These are phyloP conservation scores for Formica exsecta DNA, from an alignment of 1,140 invertebrate species.

Conservation along the genomic window DNA sequence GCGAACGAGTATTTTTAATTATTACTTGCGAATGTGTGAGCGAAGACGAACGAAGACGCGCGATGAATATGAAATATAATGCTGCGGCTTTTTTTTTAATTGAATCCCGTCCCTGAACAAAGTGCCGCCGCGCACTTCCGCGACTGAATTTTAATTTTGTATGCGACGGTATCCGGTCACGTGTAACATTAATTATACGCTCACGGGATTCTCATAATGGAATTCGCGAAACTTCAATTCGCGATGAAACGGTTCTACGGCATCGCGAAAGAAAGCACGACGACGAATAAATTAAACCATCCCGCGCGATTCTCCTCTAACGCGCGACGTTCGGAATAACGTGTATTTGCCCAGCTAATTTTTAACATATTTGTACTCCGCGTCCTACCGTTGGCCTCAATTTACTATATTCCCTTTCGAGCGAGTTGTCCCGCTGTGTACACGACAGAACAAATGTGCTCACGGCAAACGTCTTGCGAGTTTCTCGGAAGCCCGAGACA, in stretches of 20 bases:
- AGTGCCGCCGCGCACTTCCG: constrained; percentile 44
- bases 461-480: constrained; percentile 78
- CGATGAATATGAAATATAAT: constrained; percentile 81
- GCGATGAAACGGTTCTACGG: not conserved
- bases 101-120: constrained; percentile 63
- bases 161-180: constrained; percentile 24
- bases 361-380: constrained; percentile 65
- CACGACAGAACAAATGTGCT: constrained; percentile 75
- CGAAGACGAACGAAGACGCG: constrained; percentile 22
- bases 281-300: constrained; percentile 41
- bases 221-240: constrained; percentile 38
- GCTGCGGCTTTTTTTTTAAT: constrained; percentile 80
- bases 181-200: constrained; percentile 62
- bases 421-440: constrained; percentile 58
- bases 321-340: not conserved
- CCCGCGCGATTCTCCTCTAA: constrained; percentile 11
- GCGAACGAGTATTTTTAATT: constrained; percentile 79
- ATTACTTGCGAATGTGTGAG: constrained; percentile 75
- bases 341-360: constrained; percentile 66
- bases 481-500: constrained; percentile 79
- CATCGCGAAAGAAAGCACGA: not conserved
- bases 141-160: constrained; percentile 79
- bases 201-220: constrained; percentile 55
- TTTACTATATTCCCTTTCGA: constrained; percentile 60
- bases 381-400: constrained; percentile 53